phyloP scores from a whole-genome alignment of 2,113 vertebrate species.

The Lethenteron camtschaticum region DNA sequence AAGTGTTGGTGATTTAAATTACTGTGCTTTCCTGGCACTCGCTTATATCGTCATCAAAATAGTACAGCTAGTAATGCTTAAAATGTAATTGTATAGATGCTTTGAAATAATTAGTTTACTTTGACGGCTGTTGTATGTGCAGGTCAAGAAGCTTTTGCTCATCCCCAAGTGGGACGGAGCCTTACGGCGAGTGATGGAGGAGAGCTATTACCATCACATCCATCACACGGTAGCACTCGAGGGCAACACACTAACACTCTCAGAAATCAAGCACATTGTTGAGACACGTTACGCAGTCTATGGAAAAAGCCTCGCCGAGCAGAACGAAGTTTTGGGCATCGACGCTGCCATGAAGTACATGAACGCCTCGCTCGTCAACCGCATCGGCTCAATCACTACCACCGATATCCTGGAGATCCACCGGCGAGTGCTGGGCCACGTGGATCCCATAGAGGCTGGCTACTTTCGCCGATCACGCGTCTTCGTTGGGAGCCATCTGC shows the following conservation, averaged over 20 bases:
- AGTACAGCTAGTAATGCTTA: too few relatives aligned
- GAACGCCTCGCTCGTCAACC: constrained; percentile 54
- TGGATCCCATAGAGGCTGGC: constrained; percentile 69
- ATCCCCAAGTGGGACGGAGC: constrained; percentile 80
- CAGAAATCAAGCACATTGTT: constrained; percentile 80
- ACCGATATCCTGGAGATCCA: constrained; percentile 63
- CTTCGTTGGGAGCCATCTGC: constrained; percentile 81
- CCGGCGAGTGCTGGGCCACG: constrained; percentile 60
- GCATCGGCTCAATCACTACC: constrained; percentile 37
- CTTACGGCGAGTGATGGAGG: constrained; percentile 69
- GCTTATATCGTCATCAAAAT: too few relatives aligned
- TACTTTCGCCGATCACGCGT: constrained; percentile 42
- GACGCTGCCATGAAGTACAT: constrained; percentile 75
- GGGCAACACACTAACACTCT: constrained; percentile 75
- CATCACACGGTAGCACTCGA: constrained; percentile 96
- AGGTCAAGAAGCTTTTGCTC: constrained; percentile 51
- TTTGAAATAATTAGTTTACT: too few relatives aligned
- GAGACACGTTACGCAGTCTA: constrained; percentile 78
- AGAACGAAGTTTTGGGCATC: constrained; percentile 83
- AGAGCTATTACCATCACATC: constrained; percentile 93
- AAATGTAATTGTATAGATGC: too few relatives aligned
- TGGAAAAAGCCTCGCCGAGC: constrained; percentile 71
- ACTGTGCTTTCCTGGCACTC: too few relatives aligned
- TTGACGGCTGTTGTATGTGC: background rate
- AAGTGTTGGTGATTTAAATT: too few relatives aligned